phyloP scores from a whole-genome alignment of 2,888 invertebrate species.

The Asteroscopus sphinx region DNA sequence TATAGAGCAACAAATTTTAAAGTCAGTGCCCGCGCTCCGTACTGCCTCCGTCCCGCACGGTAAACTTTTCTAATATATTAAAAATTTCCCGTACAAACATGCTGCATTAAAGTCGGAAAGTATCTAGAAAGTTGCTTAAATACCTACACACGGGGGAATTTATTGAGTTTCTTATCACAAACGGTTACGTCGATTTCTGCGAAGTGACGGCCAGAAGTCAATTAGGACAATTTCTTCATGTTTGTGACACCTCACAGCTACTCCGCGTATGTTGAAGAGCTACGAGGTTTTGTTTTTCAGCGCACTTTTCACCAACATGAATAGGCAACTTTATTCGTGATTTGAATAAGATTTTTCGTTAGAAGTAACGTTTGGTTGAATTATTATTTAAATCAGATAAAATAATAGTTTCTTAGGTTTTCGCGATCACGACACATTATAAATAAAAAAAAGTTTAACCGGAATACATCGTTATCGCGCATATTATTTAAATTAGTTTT shows the following conservation, averaged over 20 bases:
- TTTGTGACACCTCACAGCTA: background rate
- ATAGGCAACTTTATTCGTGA: no score
- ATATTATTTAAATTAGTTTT: no score
- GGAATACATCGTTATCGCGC: no score
- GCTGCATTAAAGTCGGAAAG: constrained; percentile 69
- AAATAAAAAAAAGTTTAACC: no score
- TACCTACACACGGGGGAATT: constrained; percentile 56
- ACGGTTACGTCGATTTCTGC: constrained; percentile 15
- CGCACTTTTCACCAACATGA: no score
- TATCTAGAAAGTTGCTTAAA: constrained; percentile 68
- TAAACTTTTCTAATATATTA: constrained; percentile 82
- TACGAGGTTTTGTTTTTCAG: no score
- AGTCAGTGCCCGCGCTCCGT: constrained; percentile 66
- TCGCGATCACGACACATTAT: no score
- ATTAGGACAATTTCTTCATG: background rate
- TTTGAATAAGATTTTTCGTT: no score
- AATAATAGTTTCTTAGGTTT: no score
- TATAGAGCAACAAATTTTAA: constrained; percentile 75
- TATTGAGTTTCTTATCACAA: constrained; percentile 49
- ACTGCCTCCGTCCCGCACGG: constrained; percentile 62
- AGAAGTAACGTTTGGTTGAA: no score
- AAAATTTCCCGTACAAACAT: constrained; percentile 75
- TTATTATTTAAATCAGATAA: no score
- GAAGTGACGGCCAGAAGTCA: background rate
- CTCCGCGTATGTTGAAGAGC: no score